Conservation (phyloP, 2,113 vertebrate genomes). For the Oriolus oriolus region DNA sequence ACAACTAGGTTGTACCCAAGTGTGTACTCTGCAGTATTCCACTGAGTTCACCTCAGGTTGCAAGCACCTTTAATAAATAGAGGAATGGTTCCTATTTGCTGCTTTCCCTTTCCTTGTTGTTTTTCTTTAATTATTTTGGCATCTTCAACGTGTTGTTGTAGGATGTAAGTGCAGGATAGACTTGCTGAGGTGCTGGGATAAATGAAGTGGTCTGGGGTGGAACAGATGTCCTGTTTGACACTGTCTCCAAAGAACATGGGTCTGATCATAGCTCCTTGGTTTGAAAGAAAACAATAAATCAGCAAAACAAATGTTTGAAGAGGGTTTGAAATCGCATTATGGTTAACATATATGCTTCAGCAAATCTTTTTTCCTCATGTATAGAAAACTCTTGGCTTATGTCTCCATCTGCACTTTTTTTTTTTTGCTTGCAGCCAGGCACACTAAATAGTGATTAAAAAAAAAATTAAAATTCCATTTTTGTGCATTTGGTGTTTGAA, state of each 20-base stretch:
- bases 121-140: neutral
- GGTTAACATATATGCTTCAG: neutral
- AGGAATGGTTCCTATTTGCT: neutral
- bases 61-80: neutral
- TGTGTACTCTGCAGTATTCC: neutral
- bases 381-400: conserved; percentile 18
- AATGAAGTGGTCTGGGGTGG: neutral
- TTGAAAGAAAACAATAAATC: neutral
- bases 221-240: neutral
- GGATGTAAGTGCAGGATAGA: neutral
- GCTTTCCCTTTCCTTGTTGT: neutral
- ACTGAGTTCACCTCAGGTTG: neutral
- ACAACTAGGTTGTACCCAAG: neutral
- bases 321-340: neutral
- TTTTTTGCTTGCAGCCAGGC: conserved; percentile 37
- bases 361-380: neutral
- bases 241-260: neutral
- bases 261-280: neutral
- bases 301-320: neutral
- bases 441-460: conserved; percentile 65
- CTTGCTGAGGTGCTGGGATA: neutral
- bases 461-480: conserved; percentile 70
- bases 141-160: neutral
- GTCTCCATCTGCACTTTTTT: neutral
- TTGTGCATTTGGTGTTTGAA: conserved; percentile 54